Percentiles rank a stretch among this genome's conserved stretches.
phyloP scores from a whole-genome alignment of 2,113 vertebrate species.

The Apodemus speciosus region DNA sequence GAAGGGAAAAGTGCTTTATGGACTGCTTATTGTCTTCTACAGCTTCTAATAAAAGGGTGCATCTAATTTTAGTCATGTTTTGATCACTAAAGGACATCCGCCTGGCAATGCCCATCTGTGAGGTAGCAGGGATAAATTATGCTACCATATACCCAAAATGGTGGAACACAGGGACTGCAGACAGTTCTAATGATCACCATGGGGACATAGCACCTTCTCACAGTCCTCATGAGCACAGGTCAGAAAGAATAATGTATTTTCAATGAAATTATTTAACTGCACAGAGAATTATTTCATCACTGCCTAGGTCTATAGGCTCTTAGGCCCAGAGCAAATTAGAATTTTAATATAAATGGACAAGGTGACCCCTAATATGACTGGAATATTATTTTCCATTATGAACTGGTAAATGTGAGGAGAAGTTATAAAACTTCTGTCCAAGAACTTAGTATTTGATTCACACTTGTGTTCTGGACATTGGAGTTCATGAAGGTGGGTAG shows the following conservation, averaged over 20 bases:
- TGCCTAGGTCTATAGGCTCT: constrained; percentile 45
- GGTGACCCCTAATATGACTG: constrained; percentile 56
- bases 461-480: constrained; percentile 4
- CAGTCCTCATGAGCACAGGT: not conserved
- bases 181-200: constrained; percentile 32
- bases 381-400: constrained; percentile 59
- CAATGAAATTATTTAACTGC: constrained; percentile 62
- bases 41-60: not conserved
- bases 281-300: constrained; percentile 53
- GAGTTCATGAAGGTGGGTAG: not conserved
- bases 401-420: constrained; percentile 36
- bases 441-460: constrained; percentile 37
- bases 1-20: not conserved
- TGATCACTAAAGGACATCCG: not conserved
- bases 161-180: not conserved
- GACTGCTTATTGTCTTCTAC: not conserved
- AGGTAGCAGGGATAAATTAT: not conserved
- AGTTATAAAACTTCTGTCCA: constrained; percentile 17
- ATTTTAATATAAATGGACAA: constrained; percentile 73
- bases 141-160: not conserved
- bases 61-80: constrained; percentile 32
- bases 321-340: constrained; percentile 66
- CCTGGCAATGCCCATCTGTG: not conserved
- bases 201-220: not conserved
- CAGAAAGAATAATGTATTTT: constrained; percentile 66